These are phyloP conservation scores for Caloenas nicobarica DNA, from an alignment of 2,113 vertebrate genomes.

Conservation along the genomic window DNA sequence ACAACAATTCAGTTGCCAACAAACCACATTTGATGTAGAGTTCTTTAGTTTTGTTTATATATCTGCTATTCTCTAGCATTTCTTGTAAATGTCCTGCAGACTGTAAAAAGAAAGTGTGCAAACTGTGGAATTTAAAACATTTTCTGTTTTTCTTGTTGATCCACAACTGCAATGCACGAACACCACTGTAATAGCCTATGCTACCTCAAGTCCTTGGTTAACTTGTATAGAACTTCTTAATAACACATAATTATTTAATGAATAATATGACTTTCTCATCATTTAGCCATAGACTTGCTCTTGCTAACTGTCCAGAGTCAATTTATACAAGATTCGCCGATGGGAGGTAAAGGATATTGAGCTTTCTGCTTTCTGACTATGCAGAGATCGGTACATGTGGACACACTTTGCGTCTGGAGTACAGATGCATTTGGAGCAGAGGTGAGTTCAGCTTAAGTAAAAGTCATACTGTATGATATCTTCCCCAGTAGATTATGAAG, in stretches of 20 bases:
- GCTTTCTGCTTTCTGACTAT: neutral
- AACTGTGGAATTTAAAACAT: neutral
- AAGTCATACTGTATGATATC: neutral
- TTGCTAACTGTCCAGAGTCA: neutral
- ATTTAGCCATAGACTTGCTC: neutral
- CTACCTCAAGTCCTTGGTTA: neutral
- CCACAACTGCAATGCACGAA: neutral
- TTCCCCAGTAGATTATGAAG: neutral
- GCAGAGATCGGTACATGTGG: neutral
- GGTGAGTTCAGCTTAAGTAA: neutral
- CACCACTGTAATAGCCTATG: fast-evolving
- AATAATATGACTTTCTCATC: neutral
- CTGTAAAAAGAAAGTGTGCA: neutral
- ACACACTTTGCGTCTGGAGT: neutral
- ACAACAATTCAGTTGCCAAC: neutral
- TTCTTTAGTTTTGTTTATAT: neutral
- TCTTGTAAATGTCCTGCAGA: neutral
- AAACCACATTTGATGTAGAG: neutral
- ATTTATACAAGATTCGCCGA: neutral
- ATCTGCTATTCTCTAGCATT: neutral
- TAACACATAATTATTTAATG: neutral
- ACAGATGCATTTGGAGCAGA: neutral
- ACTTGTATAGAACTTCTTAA: neutral
- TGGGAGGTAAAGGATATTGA: neutral
- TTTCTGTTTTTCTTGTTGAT: neutral